Evolutionary conservation across 64 coral and sea anemone species (phyloP), one percentile per base, ranked within the genome.

Genomic region (Exaiptasia diaphana): DNA sequence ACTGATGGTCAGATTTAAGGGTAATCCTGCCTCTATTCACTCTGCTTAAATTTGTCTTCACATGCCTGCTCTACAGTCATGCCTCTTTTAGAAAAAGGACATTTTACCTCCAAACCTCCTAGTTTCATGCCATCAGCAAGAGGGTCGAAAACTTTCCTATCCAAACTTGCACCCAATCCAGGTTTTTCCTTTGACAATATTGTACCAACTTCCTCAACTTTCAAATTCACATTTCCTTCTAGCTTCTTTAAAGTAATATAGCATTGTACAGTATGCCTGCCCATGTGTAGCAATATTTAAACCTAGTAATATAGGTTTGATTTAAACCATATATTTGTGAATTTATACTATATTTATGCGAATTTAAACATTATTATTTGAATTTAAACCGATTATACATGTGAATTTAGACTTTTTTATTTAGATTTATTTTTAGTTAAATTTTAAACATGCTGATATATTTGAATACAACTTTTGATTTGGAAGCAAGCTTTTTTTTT

Each of bases 131-230:
- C 74, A 31, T 24, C 28, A 2, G 63, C 74, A 44, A 69, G 6
- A 3, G 74, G 85, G 45, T 87, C 85, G 58, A 30, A 78, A 0
- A 87, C 73, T 4, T 27, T 55, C 11, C 71, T 1, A 48, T 86
- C 71, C 15, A 86, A 67, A 62, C 71, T 77, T 32, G 82, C 71
- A 38, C 83, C 84, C 29, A 39, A 87, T 21, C 85, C 85, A 33
- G 60, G 85, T 28, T 63, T 67, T 32, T 55, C 35, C 28, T 78
- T 87, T 79, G 85, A 87, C 14, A 78, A 54, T 5, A 87, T 54
- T 55, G 73, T 87, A 68, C 85, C 85, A 64, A 87, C 85, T 87
- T 87, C 74, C 72, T 52, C 62, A 17, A 87, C 61, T 33, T 38
- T 49, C 12, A 78, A 8, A 33, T 67, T 23, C 34, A 34, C 21